Evolutionary conservation across 2,888 invertebrate genomes (phyloP), one percentile per base, ranked within the genome.

Genomic region (Rutpela maculata): DNA sequence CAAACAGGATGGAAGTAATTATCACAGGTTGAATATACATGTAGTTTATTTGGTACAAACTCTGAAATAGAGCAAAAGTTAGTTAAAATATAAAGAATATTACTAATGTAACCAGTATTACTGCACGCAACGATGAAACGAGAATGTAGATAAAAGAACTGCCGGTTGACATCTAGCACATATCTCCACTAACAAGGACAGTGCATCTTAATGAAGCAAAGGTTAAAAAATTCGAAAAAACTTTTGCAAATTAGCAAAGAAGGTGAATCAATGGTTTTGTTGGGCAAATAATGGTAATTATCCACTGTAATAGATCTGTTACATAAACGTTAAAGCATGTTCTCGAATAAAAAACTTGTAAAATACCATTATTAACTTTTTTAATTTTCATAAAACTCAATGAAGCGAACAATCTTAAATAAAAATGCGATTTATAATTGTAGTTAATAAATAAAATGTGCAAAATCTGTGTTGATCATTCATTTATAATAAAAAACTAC

Each of bases 11-110:
- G 7, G 95, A 95, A 1, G 91, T 88, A 3, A 93, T 91, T 56
- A 93, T 91, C 60, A 95, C 88, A 0, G 94, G 94, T 88, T 94
- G 94, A 74, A 95, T 89, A 87, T 92, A 95, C 84, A 92, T 87
- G 86, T 93, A 92, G 85, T 91, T 91, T 11, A 91, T 89, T 82
- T 91, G 89, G 85, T 93, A 93, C 70, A 93, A 85, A 83, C 90
- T 91, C 93, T 93, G 90, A 72, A 89, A 89, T 80, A 82, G 71
- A 78, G 76, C 2, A 26, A 26, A 26, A 26, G 6, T 26, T 6
- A 26, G 26, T 9, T 35, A 35, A 35, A 6, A 35, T 35, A 35
- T 35, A 26, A 26, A 26, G 26, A 26, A 26, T 26, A 26, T 4
- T 6, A 26, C 26, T 26, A 6, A 26, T 6, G 26, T 26, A 4